A percentile compares a stretch with the other conserved stretches of the same genome.
These are phyloP conservation scores for Hyposmocoma kahamanoa DNA, from an alignment of 1,140 invertebrate genomes.

Conservation along the genomic window DNA sequence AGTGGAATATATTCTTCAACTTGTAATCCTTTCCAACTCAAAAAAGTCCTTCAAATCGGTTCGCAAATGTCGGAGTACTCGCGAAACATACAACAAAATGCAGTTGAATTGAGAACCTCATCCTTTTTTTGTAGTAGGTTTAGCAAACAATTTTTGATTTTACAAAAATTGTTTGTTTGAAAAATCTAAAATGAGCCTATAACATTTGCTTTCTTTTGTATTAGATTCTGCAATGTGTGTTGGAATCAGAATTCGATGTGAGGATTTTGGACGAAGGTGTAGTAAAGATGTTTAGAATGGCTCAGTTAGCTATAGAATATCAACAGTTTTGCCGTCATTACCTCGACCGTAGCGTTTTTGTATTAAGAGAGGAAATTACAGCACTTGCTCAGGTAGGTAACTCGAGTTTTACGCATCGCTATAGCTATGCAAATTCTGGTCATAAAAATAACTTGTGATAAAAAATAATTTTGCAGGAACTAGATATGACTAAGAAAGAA, in stretches of 20 bases:
- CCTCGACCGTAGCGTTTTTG: conserved; percentile 78
- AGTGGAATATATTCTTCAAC: no score
- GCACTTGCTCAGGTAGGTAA: conserved; percentile 68
- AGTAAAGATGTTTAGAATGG: conserved; percentile 79
- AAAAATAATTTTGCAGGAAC: conserved; percentile 45
- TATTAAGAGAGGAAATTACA: conserved; percentile 77
- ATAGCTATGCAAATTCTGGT: neutral
- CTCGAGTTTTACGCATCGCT: neutral
- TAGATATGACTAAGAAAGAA: conserved; percentile 49
- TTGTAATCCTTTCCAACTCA: no score
- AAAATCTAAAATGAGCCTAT: no score
- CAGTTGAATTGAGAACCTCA: no score
- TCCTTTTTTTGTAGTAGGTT: no score
- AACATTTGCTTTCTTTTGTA: no score
- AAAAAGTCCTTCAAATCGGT: no score
- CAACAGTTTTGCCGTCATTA: conserved; percentile 81
- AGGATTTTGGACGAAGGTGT: conserved; percentile 79
- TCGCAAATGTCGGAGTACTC: no score
- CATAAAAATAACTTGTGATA: neutral
- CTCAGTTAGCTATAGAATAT: conserved; percentile 81
- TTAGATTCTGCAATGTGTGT: conserved; percentile 75
- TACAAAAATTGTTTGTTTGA: no score
- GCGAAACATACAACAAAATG: no score
- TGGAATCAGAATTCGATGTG: conserved; percentile 77
- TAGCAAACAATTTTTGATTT: no score